phyloP scores from a whole-genome alignment of 2,113 vertebrate species.

The Tetraodon nigroviridis region DNA sequence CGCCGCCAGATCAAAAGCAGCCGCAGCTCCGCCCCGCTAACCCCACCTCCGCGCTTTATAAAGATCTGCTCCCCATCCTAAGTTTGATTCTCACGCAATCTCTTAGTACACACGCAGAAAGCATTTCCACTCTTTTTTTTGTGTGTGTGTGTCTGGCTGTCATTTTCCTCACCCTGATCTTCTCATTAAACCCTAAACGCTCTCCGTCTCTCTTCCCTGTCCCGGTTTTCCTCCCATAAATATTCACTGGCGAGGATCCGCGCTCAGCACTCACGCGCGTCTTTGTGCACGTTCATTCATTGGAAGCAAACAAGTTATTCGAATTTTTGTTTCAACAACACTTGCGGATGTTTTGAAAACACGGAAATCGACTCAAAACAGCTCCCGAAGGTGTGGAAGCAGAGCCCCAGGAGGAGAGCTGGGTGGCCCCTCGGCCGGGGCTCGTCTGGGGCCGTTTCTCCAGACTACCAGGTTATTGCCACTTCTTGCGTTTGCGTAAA shows the following conservation, averaged over 20 bases:
- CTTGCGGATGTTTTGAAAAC: not conserved
- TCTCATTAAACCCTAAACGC: not conserved
- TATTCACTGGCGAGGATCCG: not conserved
- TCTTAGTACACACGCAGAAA: constrained; percentile 43
- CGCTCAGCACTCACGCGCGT: not conserved
- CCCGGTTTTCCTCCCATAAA: too few relatives aligned
- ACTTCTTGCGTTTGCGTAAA: constrained; percentile 11
- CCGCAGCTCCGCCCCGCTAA: constrained; percentile 79
- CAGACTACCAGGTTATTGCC: constrained; percentile 1
- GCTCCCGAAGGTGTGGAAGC: not conserved
- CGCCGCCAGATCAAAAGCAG: constrained; percentile 89
- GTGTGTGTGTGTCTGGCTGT: constrained; percentile 9
- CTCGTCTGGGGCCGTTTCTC: not conserved
- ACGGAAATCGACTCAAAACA: not conserved
- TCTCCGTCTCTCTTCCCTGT: not conserved
- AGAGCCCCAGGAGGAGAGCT: not conserved
- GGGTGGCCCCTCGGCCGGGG: not conserved
- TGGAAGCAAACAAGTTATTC: too few relatives aligned
- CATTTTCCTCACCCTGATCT: constrained; percentile 1
- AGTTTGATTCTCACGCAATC: constrained; percentile 78
- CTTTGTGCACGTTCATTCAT: not conserved
- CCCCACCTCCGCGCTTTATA: constrained; percentile 83
- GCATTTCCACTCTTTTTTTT: constrained; percentile 10
- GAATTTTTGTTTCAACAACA: not conserved
- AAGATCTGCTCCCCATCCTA: constrained; percentile 71